Evolutionary conservation across 2,113 vertebrate species (phyloP), one percentile per base, ranked within the genome.

Genomic region (Craseonycteris thonglongyai): DNA sequence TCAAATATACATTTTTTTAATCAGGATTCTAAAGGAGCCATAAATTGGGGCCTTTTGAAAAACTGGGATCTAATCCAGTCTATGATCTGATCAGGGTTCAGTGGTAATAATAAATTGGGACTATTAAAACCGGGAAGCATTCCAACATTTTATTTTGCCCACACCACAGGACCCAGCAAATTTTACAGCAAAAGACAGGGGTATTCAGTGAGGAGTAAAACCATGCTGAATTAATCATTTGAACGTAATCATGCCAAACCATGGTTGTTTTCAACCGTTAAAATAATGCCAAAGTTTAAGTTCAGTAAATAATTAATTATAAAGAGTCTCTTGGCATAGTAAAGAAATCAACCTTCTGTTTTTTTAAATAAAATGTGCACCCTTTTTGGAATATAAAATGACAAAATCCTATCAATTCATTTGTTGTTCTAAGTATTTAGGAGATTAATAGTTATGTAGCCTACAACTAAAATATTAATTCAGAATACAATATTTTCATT

Each of bases 91-190:
- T 98, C 98, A 98, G 97, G 97, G 97, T 98, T 98, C 98, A 98
- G 98, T 98, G 97, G 98, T 98, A 98, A 98, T 98, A 98, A 98
- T 98, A 98, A 98, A 98, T 98, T 98, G 97, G 95, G 97, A 98
- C 97, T 98, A 98, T 98, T 98, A 98, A 98, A 98, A 98, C 98
- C 98, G 98, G 98, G 98, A 98, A 97, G 95, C 93, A 75, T 95
- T 98, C 98, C 98, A 98, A 97, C 93, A 96, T 96, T 98, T 98
- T 98, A 98, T 98, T 98, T 98, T 98, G 97, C 97, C 97, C 98
- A 98, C 98, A 98, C 97, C 97, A 97, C 94, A 97, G 96, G 96
- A 97, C 97, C 97, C 96, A 97, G 97, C 88, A 96, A 97, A 96
- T 97, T 96, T 84, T 96, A 95, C 93, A 96, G 97, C 96, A 97